Evolutionary conservation across 2,113 vertebrate genomes (phyloP), one percentile per base, ranked within the genome.

Genomic region (Ibidorhyncha struthersii): DNA sequence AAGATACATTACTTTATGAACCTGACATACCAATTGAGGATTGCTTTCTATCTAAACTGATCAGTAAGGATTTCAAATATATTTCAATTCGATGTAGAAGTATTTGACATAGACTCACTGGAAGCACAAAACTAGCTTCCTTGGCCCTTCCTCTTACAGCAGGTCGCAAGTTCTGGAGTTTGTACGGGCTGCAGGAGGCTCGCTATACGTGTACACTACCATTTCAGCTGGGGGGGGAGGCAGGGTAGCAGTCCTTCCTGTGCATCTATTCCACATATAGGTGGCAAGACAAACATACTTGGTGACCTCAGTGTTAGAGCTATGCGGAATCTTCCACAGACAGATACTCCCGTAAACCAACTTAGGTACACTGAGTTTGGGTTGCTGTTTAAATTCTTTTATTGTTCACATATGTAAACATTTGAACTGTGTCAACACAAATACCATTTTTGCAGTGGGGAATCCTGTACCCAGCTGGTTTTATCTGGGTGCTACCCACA

Each of bases 201-300:
- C 18, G 47, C 16, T 49, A 1, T 16, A 4, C 10, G 1, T 8
- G 16, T 6, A 7, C 5, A 2, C 36, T 61, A 1, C 9, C 5
- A 5, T 11, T 74, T n/a, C n/a, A 18, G 74, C 3, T 71, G 79
- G 10, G 70, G 79, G 10, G 70, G 61, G 49, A 58, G 53, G 61
- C 69, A 38, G 58, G 1, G 36, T 25, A 34, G 67, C 59, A 8
- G 45, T 36, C 72, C 67, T 65, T 65, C 58, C 89, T 56, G 1
- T 26, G 52, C 62, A 14, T 19, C 59, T 55, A 1, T 32, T 63
- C 2, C 4, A 1, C 10, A 3, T 12, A 5, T 3, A 38, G 45
- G 74, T 62, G 79, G 27, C 29, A 15, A 27, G 25, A n/a, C 62
- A 73, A 38, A 76, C 53, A 16, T 2, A 14, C 19, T 27, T 25